phyloP scores from a whole-genome alignment of 2,797 vertebrate species.

The Momotus momota region DNA sequence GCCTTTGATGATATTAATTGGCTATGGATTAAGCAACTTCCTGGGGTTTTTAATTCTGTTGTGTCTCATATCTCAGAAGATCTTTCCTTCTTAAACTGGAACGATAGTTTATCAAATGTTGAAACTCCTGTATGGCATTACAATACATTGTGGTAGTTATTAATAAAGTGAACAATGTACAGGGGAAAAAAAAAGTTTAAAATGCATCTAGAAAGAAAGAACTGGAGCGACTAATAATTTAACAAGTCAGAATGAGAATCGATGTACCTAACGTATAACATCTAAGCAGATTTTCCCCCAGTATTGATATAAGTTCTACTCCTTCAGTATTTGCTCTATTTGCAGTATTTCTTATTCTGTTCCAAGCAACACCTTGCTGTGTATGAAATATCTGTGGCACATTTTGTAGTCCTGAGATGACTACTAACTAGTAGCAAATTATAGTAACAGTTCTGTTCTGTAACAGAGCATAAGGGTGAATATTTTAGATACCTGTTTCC shows the following conservation, averaged over 20 bases:
- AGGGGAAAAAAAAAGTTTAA: neutral
- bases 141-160: neutral
- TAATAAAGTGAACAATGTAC: neutral
- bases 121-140: neutral
- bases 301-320: neutral
- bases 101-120: neutral
- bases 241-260: neutral
- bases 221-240: neutral
- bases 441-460: neutral
- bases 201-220: neutral
- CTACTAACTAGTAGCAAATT: neutral
- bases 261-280: neutral
- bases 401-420: neutral
- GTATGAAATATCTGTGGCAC: neutral
- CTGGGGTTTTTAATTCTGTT: neutral
- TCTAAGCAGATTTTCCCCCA: neutral
- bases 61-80: neutral
- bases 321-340: neutral
- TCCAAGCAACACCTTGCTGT: neutral
- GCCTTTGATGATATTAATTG: neutral
- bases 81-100: neutral
- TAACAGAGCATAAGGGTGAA: neutral
- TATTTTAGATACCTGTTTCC: neutral
- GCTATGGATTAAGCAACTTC: neutral
- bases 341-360: neutral